Evolutionary conservation across 2,113 vertebrate genomes (phyloP).

Genomic region (Petrocephalus zakoni): DNA sequence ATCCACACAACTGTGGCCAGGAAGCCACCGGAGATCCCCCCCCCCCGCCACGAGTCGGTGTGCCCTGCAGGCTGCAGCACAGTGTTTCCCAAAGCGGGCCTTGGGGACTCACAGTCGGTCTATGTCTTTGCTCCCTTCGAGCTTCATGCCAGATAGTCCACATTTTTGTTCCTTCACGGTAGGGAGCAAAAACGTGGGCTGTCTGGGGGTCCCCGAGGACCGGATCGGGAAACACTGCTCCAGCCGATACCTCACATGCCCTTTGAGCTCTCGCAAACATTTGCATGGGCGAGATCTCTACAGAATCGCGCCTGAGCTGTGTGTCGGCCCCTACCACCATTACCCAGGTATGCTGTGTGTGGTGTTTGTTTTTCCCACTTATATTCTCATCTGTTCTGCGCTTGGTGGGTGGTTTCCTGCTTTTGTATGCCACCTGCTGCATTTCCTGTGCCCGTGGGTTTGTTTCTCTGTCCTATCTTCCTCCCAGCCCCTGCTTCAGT

Average conservation of each 20-base stretch:
- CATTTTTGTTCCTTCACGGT: neutral
- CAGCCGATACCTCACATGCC: neutral
- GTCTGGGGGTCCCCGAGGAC: neutral
- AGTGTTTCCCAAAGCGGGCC: neutral
- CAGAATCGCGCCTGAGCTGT: neutral
- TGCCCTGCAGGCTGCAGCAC: neutral
- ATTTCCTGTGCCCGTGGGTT: neutral
- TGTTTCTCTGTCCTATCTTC: neutral
- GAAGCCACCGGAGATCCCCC: neutral
- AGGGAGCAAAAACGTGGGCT: neutral
- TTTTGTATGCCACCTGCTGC: neutral
- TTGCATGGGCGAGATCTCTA: neutral
- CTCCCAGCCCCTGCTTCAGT: neutral
- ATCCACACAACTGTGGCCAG: neutral
- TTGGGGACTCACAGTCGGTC: neutral
- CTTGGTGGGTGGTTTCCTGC: neutral
- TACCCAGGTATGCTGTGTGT: constrained; percentile 14
- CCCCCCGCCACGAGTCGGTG: neutral
- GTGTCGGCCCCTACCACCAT: neutral
- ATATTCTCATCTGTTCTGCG: neutral
- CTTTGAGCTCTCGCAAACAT: constrained; percentile 6
- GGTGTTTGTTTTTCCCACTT: neutral
- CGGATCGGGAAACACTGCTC: neutral
- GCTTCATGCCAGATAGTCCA: neutral
- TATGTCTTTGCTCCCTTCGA: neutral